Conservation (phyloP, 1,140 invertebrate genomes). For the Metopolophium dirhodum region DNA sequence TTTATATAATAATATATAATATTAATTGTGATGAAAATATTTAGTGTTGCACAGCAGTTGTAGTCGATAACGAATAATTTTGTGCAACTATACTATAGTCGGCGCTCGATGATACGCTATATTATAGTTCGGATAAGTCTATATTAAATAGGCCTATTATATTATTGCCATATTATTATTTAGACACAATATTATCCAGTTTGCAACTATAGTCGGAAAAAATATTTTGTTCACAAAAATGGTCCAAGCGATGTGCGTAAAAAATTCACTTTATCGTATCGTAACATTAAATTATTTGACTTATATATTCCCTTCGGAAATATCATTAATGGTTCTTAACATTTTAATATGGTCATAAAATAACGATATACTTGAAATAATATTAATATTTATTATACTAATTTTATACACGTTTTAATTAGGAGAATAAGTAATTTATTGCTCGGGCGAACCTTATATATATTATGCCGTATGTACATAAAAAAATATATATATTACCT, state of each 20-base stretch:
- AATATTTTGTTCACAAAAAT: neutral
- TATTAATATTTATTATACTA: neutral
- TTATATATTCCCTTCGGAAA: neutral
- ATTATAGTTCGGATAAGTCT: neutral
- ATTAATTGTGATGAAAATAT: neutral
- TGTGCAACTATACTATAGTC: too few species aligned
- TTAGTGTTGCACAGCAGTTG: neutral
- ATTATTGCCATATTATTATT: neutral
- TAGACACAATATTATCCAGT: neutral
- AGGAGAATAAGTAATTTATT: slow-evolving; percentile 7
- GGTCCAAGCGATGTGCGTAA: neutral
- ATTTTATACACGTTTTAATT: neutral
- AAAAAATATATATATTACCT: neutral
- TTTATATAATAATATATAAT: neutral
- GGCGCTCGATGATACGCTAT: neutral
- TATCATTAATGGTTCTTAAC: neutral
- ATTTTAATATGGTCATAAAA: slow-evolving; percentile 9
- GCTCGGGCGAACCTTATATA: neutral
- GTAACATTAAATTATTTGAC: neutral
- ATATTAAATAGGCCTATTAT: neutral
- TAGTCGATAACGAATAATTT: neutral
- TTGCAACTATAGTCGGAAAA: neutral
- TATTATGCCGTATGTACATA: neutral
- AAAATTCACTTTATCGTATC: neutral
- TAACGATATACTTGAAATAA: neutral